phyloP scores from a whole-genome alignment of 2,888 invertebrate species.

The Drosophila nr. medialis region DNA sequence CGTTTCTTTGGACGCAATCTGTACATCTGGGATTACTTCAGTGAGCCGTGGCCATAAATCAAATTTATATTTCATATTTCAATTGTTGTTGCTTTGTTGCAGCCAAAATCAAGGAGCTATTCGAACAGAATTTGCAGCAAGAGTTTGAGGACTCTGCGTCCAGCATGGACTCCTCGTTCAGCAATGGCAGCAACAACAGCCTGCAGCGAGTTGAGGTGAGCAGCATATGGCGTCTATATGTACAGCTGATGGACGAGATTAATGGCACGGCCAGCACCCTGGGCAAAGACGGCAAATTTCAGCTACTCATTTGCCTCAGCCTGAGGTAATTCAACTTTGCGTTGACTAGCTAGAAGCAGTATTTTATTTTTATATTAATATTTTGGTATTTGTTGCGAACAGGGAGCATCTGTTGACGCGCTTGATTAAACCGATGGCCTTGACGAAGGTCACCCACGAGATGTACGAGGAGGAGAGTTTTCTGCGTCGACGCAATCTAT shows the following conservation, averaged over 20 bases:
- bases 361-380: not conserved
- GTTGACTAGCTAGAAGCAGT: not conserved
- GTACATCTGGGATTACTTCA: constrained; percentile 99
- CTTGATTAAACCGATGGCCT: constrained; percentile 95
- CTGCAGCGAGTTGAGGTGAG: constrained; percentile 86
- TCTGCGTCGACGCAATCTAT: constrained; percentile 92
- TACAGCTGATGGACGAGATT: constrained; percentile 95
- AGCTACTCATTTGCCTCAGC: constrained; percentile 97
- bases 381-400: constrained; percentile 28
- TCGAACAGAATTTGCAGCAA: constrained; percentile 87
- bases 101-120: constrained; percentile 89
- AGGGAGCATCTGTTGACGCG: constrained; percentile 96
- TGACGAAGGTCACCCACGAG: constrained; percentile 93
- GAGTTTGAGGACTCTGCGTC: constrained; percentile 78
- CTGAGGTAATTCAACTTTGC: constrained; percentile 88
- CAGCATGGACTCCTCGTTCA: constrained; percentile 79
- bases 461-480: constrained; percentile 99
- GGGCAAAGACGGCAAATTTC: constrained; percentile 99
- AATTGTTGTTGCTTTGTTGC: constrained; percentile 8
- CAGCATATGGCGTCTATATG: constrained; percentile 94
- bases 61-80: not conserved
- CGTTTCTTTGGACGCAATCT: constrained; percentile 96
- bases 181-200: constrained; percentile 70
- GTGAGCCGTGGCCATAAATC: constrained; percentile 86
- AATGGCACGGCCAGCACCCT: constrained; percentile 90